Conservation (phyloP, 2,113 vertebrate species). For the Otocyon megalotis region DNA sequence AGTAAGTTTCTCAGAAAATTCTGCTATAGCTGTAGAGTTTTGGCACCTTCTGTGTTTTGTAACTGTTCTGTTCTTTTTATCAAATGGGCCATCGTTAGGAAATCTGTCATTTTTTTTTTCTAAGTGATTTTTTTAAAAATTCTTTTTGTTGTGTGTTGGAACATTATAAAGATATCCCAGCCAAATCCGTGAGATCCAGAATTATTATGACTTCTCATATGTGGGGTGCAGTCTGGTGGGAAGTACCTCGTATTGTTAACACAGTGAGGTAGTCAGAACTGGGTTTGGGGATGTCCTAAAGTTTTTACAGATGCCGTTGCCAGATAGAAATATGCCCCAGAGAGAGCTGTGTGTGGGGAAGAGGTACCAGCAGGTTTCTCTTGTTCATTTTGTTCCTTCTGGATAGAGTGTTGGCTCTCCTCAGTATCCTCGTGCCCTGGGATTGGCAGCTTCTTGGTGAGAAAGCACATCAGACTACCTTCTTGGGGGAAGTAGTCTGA, state of each 20-base stretch:
- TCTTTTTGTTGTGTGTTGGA: not conserved
- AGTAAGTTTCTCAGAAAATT: not conserved
- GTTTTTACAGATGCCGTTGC: not conserved
- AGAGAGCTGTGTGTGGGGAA: no score
- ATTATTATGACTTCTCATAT: not conserved
- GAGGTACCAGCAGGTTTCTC: fast-evolving
- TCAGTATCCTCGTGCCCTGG: not conserved
- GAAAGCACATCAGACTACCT: no score
- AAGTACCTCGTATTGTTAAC: fast-evolving
- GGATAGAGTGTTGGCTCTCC: fast-evolving
- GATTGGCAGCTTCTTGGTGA: not conserved
- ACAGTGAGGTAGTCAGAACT: fast-evolving
- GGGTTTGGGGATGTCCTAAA: fast-evolving
- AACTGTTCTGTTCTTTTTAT: not conserved
- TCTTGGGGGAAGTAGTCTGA: no score
- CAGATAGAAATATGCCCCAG: fast-evolving
- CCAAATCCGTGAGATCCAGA: not conserved
- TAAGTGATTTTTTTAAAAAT: not conserved
- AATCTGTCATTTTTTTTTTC: not conserved
- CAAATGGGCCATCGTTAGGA: not conserved
- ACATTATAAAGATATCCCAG: not conserved
- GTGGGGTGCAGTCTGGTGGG: not conserved
- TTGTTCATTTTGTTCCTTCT: fast-evolving
- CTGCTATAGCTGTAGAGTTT: not conserved
- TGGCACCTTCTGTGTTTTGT: not conserved